A percentile compares a stretch with the other conserved stretches of the same genome.
These are phyloP conservation scores for Psittacula derbiana DNA, from an alignment of 2,797 vertebrate species.

Conservation along the genomic window DNA sequence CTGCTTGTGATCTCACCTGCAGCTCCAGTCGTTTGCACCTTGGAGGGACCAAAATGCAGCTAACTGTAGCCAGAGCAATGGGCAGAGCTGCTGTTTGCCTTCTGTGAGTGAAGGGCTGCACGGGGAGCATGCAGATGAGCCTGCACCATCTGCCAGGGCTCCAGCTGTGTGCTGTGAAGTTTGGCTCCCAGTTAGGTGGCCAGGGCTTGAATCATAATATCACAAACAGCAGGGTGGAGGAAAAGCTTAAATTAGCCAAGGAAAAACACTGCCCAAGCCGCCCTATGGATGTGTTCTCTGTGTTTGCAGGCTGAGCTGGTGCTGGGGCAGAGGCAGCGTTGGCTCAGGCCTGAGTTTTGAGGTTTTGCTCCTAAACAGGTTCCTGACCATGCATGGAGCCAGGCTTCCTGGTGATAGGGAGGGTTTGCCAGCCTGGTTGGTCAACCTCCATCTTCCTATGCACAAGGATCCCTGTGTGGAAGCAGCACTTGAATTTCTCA, in stretches of 20 bases:
- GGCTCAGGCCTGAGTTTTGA: not conserved
- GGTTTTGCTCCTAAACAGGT: not conserved
- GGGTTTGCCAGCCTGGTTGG: not conserved
- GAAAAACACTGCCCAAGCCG: not conserved
- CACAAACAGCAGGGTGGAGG: not conserved
- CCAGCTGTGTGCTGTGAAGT: conserved; percentile 31
- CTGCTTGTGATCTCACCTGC: not conserved
- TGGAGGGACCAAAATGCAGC: not conserved
- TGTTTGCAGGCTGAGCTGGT: not conserved
- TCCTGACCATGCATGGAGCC: accelerated
- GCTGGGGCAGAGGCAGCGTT: not conserved
- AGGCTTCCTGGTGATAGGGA: not conserved
- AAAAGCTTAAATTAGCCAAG: not conserved
- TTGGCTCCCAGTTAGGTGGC: not conserved
- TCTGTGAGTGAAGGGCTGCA: not conserved
- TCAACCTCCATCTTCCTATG: not conserved
- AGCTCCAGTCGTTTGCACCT: not conserved
- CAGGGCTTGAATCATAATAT: not conserved
- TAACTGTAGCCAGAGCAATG: not conserved
- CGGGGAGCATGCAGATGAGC: conserved; percentile 30
- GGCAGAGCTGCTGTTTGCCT: not conserved
- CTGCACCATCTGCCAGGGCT: conserved; percentile 50
- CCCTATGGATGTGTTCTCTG: accelerated
- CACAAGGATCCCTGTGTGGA: not conserved
- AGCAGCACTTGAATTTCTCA: accelerated